Evolutionary conservation across 2,113 vertebrate genomes (phyloP).

Genomic region (Oreotrochilus melanogaster): DNA sequence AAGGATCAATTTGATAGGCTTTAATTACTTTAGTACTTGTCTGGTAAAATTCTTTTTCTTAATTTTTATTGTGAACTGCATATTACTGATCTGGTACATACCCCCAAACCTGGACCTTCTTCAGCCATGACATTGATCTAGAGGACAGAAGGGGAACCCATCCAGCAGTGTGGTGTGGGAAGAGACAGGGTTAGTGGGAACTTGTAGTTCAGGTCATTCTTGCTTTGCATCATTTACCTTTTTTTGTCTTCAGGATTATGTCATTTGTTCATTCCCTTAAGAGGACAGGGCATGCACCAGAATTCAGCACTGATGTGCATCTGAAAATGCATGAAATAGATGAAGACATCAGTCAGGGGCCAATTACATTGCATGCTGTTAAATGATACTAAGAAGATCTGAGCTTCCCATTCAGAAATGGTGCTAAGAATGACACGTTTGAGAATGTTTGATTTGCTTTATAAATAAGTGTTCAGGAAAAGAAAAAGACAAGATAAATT

Average conservation of each 20-base stretch:
- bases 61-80: neutral
- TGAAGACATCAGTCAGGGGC: conserved; percentile 10
- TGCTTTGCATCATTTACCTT: neutral
- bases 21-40: conserved; percentile 12
- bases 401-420: conserved; percentile 14
- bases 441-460: conserved; percentile 19
- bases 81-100: neutral
- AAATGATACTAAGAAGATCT: neutral
- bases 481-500: conserved; percentile 9
- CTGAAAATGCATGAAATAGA: neutral
- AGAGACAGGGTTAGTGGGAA: rapidly evolving
- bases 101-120: neutral
- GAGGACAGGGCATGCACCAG: neutral
- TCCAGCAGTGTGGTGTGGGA: neutral
- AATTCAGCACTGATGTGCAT: neutral
- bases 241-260: neutral
- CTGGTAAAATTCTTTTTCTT: neutral
- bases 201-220: neutral
- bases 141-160: neutral
- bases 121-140: neutral
- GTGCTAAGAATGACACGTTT: neutral
- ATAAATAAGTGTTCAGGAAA: neutral
- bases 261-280: neutral
- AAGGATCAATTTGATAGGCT: neutral
- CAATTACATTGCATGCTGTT: neutral